A percentile compares a stretch with the other conserved stretches of the same genome.
Conservation (phyloP, 2,113 vertebrate genomes). For the Notechis scutatus region DNA sequence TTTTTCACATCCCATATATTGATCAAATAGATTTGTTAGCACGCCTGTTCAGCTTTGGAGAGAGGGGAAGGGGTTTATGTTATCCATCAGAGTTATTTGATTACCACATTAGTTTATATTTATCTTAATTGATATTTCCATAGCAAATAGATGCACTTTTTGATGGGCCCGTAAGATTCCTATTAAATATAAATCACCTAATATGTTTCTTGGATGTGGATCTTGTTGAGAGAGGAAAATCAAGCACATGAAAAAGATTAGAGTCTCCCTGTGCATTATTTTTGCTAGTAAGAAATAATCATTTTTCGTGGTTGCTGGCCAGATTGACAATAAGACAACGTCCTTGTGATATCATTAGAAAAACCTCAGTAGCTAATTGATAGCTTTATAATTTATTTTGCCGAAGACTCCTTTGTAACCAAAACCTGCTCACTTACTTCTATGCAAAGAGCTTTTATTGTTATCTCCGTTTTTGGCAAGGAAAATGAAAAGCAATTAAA, state of each 20-base stretch:
- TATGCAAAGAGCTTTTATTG: neutral
- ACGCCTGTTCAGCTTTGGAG: constrained; percentile 58
- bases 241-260: neutral
- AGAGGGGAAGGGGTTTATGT: constrained; percentile 48
- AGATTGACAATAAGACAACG: neutral
- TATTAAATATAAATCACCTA: constrained; percentile 54
- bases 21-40: constrained; percentile 75
- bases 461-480: neutral
- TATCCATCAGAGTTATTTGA: constrained; percentile 67
- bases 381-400: neutral
- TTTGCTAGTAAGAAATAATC: neutral
- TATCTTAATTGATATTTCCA: constrained; percentile 71
- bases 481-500: neutral
- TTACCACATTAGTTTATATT: constrained; percentile 57
- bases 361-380: neutral
- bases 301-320: neutral
- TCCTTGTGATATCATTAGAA: neutral
- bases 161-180: constrained; percentile 56
- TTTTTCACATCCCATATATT: constrained; percentile 72
- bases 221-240: neutral
- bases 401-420: neutral
- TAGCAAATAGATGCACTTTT: constrained; percentile 63
- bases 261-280: neutral
- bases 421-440: neutral
- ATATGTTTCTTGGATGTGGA: constrained; percentile 39